Base-by-base conservation (phyloP, 92 coral and sea anemone genomes). In the Palythoa caribaeorum region DNA sequence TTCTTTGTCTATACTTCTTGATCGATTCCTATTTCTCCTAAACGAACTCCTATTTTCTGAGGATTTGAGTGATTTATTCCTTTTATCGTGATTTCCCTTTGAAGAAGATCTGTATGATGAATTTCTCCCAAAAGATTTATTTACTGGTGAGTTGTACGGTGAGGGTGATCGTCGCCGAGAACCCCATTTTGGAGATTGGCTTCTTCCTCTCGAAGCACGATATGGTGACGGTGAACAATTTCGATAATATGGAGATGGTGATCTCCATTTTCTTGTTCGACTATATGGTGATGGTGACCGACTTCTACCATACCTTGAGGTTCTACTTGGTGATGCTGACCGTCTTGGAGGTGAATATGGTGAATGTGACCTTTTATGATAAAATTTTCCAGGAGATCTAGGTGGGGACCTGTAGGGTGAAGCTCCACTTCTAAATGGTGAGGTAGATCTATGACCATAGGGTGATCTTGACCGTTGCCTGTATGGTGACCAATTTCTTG, bases 391-490 rank as follows among this genome's bases (percentile, higher is more conserved):
- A 47, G 98, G 98, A 54, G 96, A 93, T 77, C 98, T 89, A 53
- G 92, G 89, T 68, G 93, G 94, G 55, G 98, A 92, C 77, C 93
- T 94, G 80, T 85, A 38, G 6, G 96, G 94, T 72, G 98, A 95
- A 76, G 93, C 90, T 77, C 63, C 88, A 71, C 93, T 90, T 71
- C 95, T 88, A 47, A 70, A 90, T 71, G 98, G 98, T 12, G 98
- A 89, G 3, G 78, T 69, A 35, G 77, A 81, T 2, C 86, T 75
- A 44, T 81, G 76, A 47, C 86, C 75, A 36, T 81, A 52, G 52
- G 96, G 98, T 72, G 98, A 95, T 91, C 96, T 93, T 90, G 98
- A 95, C 65, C 89, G 92, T 66, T 89, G 96, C 65, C 87, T 92
- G 85, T 76, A 91, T 5, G 98, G 99, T 21, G 99, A 96, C 95